Evolutionary conservation across 2,888 invertebrate genomes (phyloP), one percentile per base, ranked within the genome.

Genomic region (Nomada lathburiana): DNA sequence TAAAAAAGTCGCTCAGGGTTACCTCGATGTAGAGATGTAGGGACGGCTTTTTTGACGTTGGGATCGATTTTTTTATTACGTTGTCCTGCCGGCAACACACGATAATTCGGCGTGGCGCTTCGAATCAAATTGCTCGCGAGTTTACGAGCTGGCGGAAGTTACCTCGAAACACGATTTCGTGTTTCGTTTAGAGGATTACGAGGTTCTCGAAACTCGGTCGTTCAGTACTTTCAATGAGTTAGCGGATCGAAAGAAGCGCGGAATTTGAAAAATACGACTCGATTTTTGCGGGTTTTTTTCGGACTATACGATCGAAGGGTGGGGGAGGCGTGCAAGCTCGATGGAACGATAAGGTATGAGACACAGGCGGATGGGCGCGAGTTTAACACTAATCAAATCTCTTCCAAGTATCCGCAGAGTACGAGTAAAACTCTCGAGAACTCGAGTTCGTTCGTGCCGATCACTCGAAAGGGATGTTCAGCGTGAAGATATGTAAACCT

Each of bases 351-450:
- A n/a, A 52, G 13, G n/a, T 65, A 36, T 3, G 20, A 26, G 44
- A 23, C 36, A 20, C 16, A 44, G 47, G 26, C 11, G 13, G n/a
- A 59, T 55, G 52, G 55, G 2, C 2, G 10, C 53, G 64, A 80
- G 71, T 77, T 84, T 77, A 76, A 82, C 82, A 77, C 81, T 69
- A 74, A 82, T 65, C 72, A 80, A 86, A 82, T 85, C 84, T 70
- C 76, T 70, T 76, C 65, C 63, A 84, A 81, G 67, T 80, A 76
- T 55, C 75, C 57, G 26, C 20, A 70, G 65, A 57, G 55, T 23
- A 20, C 3, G 62, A 16, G 23, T 13, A n/a, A 59, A 53, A 36
- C 36, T 26, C 13, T 47, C 2, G 52, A n/a, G 57, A 63, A 50
- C 57, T 57, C 11, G 13, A 10, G 42, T 50, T 42, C 64, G 11